Evolutionary conservation across 92 coral and sea anemone genomes (phyloP).

Genomic region (Paragorgia papillata): DNA sequence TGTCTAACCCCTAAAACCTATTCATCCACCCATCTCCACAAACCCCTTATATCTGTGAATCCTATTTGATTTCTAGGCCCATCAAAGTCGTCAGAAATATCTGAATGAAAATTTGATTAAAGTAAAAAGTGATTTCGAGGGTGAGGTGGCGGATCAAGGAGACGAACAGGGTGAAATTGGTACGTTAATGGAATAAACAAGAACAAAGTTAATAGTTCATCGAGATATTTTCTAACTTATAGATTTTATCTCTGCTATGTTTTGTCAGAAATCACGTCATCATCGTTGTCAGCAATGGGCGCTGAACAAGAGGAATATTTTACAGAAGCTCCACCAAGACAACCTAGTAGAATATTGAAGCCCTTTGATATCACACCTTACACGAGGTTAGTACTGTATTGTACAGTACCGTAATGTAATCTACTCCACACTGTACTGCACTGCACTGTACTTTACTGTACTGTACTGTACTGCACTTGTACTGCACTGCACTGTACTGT

Average conservation of each 20-base stretch:
- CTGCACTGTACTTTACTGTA: too few species aligned
- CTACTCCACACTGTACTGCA: too few species aligned
- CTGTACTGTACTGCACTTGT: too few species aligned
- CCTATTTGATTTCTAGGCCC: conserved; percentile 64
- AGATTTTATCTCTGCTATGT: neutral
- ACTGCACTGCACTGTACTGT: too few species aligned
- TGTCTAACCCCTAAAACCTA: neutral
- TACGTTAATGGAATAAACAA: neutral
- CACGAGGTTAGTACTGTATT: conserved; percentile 76
- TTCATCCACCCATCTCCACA: neutral
- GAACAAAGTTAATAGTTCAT: too few species aligned
- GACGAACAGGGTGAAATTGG: conserved; percentile 70
- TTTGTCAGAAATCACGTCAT: conserved; percentile 54
- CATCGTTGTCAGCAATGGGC: conserved; percentile 84
- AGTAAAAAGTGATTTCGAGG: conserved; percentile 71
- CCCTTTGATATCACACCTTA: conserved; percentile 81
- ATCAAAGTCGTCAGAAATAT: conserved; percentile 93
- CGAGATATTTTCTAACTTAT: too few species aligned
- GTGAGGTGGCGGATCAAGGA: conserved; percentile 57
- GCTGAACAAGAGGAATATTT: conserved; percentile 87
- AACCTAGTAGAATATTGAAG: conserved; percentile 83
- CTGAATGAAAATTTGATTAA: conserved; percentile 89
- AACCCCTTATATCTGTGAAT: neutral
- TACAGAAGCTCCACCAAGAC: conserved; percentile 90
- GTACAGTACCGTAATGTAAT: too few species aligned